Base-by-base conservation (phyloP, 2,113 vertebrate species). In the Eulemur rufifrons region DNA sequence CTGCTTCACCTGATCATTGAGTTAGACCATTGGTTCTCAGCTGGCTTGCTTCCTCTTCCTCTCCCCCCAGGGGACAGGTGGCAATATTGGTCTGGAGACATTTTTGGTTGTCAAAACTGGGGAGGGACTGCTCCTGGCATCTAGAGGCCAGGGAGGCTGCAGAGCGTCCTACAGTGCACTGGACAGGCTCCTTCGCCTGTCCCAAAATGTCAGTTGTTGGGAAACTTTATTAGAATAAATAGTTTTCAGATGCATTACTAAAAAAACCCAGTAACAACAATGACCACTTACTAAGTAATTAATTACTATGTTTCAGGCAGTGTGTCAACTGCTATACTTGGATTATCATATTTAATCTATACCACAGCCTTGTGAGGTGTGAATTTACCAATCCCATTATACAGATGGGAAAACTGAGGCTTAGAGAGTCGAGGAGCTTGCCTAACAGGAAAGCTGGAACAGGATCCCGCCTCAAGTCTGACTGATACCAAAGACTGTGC, bases 321-420 rank as follows among this genome's bases (percentile, higher is more conserved):
- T 5, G 3, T 64, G 4, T 68, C 59, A 52, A 2, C 69, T 54
- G 45, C 66, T 34, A 3, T 39, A 3, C 61, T 81, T 63, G 54
- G 39, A 32, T 39, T 5, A 47, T 42, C 6, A 3, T 13, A 11
- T 63, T 47, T 42, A 45, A 34, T 54, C 32, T 39, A 29, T 29
- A 21, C 13, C 25, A 50, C 23, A 3, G 0, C 61, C 69, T 68
- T 52, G 42, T 66, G 42, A 76, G 83, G 21, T 39, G 56, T 39
- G 29, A 29, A 11, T 17, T 63, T 56, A 37, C 76, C 39, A 47
- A 6, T 47, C 66, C 86, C 45, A 8, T 39, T 56, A 5, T 74
- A 39, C 37, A 77, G 82, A 59, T 45, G 82, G 69, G 63, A 39
- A 86, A 21, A 68, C 27, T 13, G 93, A 94, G 63, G 52, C 74